phyloP scores from a whole-genome alignment of 2,113 vertebrate species.

The Aspidoscelis tigris region DNA sequence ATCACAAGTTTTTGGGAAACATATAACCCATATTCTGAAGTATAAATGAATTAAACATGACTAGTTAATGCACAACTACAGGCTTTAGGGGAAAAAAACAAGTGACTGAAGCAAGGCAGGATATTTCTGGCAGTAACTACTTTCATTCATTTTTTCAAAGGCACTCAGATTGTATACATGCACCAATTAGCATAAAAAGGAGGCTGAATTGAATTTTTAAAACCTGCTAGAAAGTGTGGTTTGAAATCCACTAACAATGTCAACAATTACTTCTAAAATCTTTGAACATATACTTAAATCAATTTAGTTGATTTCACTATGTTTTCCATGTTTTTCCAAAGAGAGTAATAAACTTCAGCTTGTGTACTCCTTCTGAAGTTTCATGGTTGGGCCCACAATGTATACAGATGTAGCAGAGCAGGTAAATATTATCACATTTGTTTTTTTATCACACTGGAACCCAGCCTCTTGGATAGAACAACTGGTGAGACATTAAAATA shows the following conservation, averaged over 20 bases:
- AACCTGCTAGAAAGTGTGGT: neutral
- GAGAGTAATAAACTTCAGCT: neutral
- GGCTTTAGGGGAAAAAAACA: slow-evolving; percentile 57
- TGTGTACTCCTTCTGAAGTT: neutral
- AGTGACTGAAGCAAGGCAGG: slow-evolving; percentile 45
- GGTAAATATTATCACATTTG: neutral
- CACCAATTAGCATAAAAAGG: slow-evolving; percentile 28
- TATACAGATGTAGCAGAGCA: neutral
- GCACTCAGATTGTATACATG: slow-evolving; percentile 35
- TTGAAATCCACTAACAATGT: neutral
- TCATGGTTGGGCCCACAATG: neutral
- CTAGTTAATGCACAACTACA: slow-evolving; percentile 48
- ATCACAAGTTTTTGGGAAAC: slow-evolving; percentile 43
- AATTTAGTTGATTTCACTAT: neutral
- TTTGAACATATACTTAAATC: neutral
- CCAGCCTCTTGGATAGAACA: too few species aligned
- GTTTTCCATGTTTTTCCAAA: neutral
- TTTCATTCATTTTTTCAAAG: slow-evolving; percentile 21
- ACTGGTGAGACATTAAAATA: too few species aligned
- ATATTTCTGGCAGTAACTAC: slow-evolving; percentile 35
- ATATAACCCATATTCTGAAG: slow-evolving; percentile 66
- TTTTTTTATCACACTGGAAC: too few species aligned
- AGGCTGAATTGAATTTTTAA: neutral
- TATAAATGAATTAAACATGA: slow-evolving; percentile 63
- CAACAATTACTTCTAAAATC: neutral